These are phyloP conservation scores for Fragum fragum DNA, from an alignment of 2,888 invertebrate genomes.

Conservation along the genomic window DNA sequence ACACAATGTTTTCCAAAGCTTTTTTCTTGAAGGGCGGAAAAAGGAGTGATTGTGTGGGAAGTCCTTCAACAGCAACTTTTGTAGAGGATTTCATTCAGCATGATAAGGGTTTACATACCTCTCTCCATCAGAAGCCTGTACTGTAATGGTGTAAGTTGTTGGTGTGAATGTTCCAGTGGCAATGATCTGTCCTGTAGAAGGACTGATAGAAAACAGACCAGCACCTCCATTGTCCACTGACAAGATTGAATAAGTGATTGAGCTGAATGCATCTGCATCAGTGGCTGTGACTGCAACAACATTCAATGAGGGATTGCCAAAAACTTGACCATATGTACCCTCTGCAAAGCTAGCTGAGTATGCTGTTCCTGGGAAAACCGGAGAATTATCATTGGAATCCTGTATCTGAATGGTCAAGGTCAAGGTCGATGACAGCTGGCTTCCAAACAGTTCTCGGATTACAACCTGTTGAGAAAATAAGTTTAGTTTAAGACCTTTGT, in stretches of 20 bases:
- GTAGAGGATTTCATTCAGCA: too few species aligned
- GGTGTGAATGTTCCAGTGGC: conserved; percentile 71
- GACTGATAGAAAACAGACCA: conserved; percentile 70
- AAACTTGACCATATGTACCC: conserved; percentile 69
- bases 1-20: too few species aligned
- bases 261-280: conserved; percentile 67
- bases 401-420: conserved; percentile 75
- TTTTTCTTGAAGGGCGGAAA: too few species aligned
- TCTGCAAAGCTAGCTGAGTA: conserved; percentile 68
- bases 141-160: conserved; percentile 71
- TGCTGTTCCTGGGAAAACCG: conserved; percentile 74
- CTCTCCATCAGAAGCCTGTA: conserved; percentile 76
- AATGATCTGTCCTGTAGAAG: conserved; percentile 55
- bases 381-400: conserved; percentile 82
- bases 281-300: conserved; percentile 63
- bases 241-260: conserved; percentile 72
- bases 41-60: too few species aligned
- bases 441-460: conserved; percentile 68
- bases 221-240: conserved; percentile 69
- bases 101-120: too few species aligned
- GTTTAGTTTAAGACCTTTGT: too few species aligned
- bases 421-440: conserved; percentile 68
- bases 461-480: conserved; percentile 67
- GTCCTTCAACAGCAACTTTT: too few species aligned
- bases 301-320: conserved; percentile 46